These are phyloP conservation scores for Tachuris rubrigastra DNA, from an alignment of 2,113 vertebrate genomes.

Conservation along the genomic window DNA sequence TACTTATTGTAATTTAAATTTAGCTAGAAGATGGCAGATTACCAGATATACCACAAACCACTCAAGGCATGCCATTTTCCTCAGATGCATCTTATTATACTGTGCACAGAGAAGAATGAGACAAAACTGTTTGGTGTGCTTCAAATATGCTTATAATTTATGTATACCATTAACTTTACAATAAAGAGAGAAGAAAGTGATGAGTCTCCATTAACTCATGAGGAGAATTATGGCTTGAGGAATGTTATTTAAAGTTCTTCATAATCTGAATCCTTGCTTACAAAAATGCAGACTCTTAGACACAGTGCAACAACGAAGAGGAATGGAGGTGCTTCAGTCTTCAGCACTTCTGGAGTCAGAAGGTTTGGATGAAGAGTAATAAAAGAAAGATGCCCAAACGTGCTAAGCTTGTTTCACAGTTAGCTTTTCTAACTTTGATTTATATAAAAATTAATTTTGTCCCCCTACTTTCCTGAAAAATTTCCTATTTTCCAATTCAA, in stretches of 20 bases:
- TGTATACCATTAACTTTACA: not conserved
- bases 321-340: not conserved
- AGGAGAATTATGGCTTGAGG: not conserved
- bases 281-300: not conserved
- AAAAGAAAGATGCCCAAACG: not conserved
- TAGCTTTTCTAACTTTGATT: not conserved
- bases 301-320: not conserved
- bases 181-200: not conserved
- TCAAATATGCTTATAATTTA: not conserved
- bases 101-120: not conserved
- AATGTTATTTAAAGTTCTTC: not conserved
- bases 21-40: not conserved
- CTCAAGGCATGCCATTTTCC: not conserved
- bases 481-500: not conserved
- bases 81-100: not conserved
- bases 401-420: not conserved
- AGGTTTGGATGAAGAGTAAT: not conserved
- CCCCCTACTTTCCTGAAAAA: not conserved
- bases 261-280: not conserved
- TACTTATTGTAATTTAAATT: constrained; percentile 26
- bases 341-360: not conserved
- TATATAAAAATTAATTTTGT: not conserved
- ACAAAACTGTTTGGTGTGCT: not conserved
- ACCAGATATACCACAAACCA: not conserved
- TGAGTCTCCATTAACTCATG: not conserved